phyloP scores from a whole-genome alignment of 2,888 invertebrate genomes.

The Petrolisthes manimaculis region DNA sequence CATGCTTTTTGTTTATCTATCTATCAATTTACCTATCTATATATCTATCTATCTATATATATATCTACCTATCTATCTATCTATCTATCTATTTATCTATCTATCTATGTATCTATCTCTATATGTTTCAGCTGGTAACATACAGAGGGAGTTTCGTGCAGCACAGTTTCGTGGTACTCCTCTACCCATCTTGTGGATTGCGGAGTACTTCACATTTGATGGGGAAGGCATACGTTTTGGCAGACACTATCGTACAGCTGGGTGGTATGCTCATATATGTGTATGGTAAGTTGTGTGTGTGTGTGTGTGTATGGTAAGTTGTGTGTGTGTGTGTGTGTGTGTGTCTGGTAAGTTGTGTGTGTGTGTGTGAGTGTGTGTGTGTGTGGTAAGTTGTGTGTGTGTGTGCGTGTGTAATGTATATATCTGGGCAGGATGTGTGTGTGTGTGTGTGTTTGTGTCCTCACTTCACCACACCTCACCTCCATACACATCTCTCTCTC shows the following conservation, averaged over 20 bases:
- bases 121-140: conserved; percentile 71
- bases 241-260: conserved; percentile 74
- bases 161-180: conserved; percentile 75
- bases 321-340: not conserved
- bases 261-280: conserved; percentile 75
- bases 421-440: no score
- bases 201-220: conserved; percentile 76
- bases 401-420: no score
- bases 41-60: not conserved
- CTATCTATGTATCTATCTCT: not conserved
- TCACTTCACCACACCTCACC: no score
- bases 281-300: conserved; percentile 72
- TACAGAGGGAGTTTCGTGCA: conserved; percentile 74
- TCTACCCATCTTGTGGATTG: conserved; percentile 75
- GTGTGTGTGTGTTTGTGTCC: no score
- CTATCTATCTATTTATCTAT: not conserved
- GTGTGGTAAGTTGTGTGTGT: no score
- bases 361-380: conserved; percentile 7
- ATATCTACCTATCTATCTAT: not conserved
- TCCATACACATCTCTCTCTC: no score
- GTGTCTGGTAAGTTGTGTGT: not conserved
- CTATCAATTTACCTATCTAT: no score
- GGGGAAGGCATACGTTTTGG: conserved; percentile 76
- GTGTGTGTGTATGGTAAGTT: not conserved
- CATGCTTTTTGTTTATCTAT: no score